Base-by-base conservation (phyloP, 2,113 vertebrate species). In the Apteryx mantelli region DNA sequence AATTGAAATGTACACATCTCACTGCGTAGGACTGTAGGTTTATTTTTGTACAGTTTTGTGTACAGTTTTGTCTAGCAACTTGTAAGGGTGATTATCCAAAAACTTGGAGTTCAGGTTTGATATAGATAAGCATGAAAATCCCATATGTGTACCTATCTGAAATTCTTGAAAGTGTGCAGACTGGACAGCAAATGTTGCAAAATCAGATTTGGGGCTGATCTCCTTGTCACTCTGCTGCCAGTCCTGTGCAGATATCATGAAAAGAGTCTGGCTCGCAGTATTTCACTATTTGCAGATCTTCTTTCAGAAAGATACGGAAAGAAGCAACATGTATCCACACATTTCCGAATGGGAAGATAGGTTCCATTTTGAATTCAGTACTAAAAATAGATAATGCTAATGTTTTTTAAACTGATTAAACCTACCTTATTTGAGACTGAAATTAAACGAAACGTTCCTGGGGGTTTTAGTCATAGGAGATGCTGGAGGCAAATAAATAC, bases 211-310 rank as follows among this genome's bases (percentile, higher is more conserved):
- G 20, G n/a, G 50, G 50, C 42, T 50, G 65, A 11, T 21, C 6
- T 4, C 21, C 30, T 60, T 38, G 63, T n/a, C 24, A 5, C 5
- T 0, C 5, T 17, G 14, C 63, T 85, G 34, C n/a, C 28, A 26
- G 11, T 2, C 22, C 68, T 7, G 2, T 9, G 80, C 22, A 42
- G 68, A 5, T 21, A 18, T 0, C 8, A 13, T 1, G 17, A 36
- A 2, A 17, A 52, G 13, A 20, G 10, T 7, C 32, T 14, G 7
- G 46, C 60, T 66, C 8, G 1, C 3, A 1, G 38, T 21, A 14
- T 46, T 36, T n/a, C 44, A 3, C 16, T 34, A 1, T 53, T 75
- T 69, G 16, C 68, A 32, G 18, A 4, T 32, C 11, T 38, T 15
- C 7, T 36, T 85, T 13, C 14, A 14, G n/a, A 20, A 64, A 44